Evolutionary conservation across 2,113 vertebrate species (phyloP), one percentile per base, ranked within the genome.

Genomic region (Polypterus senegalus): DNA sequence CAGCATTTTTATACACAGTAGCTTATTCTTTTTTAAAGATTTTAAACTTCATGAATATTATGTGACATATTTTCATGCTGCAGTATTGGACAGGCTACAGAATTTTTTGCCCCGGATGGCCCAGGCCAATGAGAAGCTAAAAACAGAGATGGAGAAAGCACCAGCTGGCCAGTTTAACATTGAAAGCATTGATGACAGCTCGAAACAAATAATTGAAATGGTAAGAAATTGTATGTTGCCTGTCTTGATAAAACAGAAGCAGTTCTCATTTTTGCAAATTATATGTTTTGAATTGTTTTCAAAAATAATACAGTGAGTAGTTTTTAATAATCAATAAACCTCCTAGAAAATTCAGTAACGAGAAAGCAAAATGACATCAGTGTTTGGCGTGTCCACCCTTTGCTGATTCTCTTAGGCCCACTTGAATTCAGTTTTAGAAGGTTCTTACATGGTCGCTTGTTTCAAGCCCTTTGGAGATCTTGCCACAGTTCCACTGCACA

Each of bases 101-200:
- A 83, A 60, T 68, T 97, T 97, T 69, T 76, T 97, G 56, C 96
- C 93, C 9, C 89, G 88, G 72, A 89, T 97, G 76, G 92, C 91
- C 0, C 77, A 81, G 52, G 93, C 94, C 63, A 97, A 97, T 10
- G 79, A 90, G 66, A 85, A 88, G 54, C 79, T 97, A 47, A 83
- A 64, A 67, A 81, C 71, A 74, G 86, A 92, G 71, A 92, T 95
- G 74, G 77, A 84, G 7, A 71, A 73, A 2, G 76, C 76, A 48
- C 83, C 89, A 3, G 71, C 76, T 49, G 84, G 84, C 49, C 68
- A 48, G 49, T 97, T 92, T 71, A 84, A 95, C 70, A 96, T 95
- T 43, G 93, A 97, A 79, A 78, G 80, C 6, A 70, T 89, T 49
- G 84, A 88, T n/a, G 76, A 67, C 46, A 63, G 69, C 6, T 73